These are phyloP conservation scores for Proterorhinus semilunaris DNA, from an alignment of 2,113 vertebrate species.

Conservation along the genomic window DNA sequence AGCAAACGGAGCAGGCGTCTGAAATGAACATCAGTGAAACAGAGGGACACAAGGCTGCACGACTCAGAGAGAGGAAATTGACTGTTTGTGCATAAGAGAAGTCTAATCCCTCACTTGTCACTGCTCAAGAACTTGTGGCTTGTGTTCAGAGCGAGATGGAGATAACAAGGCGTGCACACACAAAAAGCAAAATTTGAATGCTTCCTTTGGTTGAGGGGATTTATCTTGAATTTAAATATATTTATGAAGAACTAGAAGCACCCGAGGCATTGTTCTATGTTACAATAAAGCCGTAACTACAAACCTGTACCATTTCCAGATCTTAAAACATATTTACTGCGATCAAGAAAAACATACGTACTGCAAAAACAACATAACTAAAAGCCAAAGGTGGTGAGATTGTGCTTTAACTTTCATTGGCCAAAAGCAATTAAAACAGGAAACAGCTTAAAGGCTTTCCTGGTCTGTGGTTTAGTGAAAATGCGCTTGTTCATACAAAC, in stretches of 20 bases:
- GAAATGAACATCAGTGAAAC: conserved; percentile 45
- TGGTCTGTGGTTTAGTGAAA: too few species aligned
- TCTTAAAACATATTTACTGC: not conserved
- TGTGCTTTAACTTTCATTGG: too few species aligned
- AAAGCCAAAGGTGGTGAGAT: too few species aligned
- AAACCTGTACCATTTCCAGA: too few species aligned
- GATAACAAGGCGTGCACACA: not conserved
- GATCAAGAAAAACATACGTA: too few species aligned
- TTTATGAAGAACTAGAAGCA: not conserved
- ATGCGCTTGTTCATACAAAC: not conserved
- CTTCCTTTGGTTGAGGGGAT: too few species aligned
- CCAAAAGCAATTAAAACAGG: too few species aligned
- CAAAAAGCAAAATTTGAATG: not conserved
- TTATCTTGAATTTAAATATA: not conserved
- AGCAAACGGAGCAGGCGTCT: conserved; percentile 57
- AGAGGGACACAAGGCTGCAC: conserved; percentile 10
- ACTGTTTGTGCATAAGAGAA: conserved; percentile 18
- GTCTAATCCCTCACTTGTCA: conserved; percentile 16
- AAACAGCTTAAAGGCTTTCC: too few species aligned
- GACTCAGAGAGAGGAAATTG: conserved; percentile 12
- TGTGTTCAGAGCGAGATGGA: conserved; percentile 13
- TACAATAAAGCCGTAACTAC: too few species aligned
- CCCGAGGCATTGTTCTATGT: too few species aligned
- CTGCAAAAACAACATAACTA: too few species aligned
- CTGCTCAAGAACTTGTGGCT: conserved; percentile 11